Conservation (phyloP, 2,888 invertebrate genomes). For the Malacosoma neustria region DNA sequence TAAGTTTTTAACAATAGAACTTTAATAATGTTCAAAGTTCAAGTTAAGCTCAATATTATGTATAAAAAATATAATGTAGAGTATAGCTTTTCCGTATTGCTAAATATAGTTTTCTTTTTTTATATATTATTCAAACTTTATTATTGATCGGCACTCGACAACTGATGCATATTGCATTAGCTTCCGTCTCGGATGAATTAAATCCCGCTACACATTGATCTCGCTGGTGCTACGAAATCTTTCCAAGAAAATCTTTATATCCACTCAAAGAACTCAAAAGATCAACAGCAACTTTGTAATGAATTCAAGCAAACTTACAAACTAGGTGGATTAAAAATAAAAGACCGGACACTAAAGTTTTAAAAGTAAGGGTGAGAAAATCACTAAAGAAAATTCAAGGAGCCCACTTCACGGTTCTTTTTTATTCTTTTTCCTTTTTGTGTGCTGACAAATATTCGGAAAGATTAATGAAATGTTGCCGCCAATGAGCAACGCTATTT, state of each 20-base stretch:
- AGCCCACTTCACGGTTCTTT: background rate
- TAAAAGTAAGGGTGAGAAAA: constrained; percentile 1
- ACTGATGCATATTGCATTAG: constrained; percentile 57
- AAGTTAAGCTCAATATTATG: no score
- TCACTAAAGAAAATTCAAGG: background rate
- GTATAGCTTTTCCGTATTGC: no score
- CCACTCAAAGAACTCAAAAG: constrained; percentile 2
- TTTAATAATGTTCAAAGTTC: no score
- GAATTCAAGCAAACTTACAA: constrained; percentile 1
- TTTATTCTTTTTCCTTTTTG: background rate
- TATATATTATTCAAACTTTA: constrained; percentile 3
- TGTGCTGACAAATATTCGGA: background rate
- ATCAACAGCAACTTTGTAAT: constrained; percentile 4
- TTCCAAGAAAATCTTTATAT: constrained; percentile 17
- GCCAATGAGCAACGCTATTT: background rate
- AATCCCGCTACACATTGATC: constrained; percentile 41
- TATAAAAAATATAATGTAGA: no score
- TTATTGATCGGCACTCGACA: constrained; percentile 21
- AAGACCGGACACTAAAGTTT: background rate
- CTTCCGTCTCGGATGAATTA: constrained; percentile 29
- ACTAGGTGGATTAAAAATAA: constrained; percentile 1
- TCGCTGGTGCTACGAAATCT: constrained; percentile 18
- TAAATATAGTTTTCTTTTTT: no score
- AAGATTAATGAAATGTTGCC: background rate
- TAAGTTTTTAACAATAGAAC: no score